Conservation (phyloP, 2,797 vertebrate genomes). For the Eutrigla gurnardus region DNA sequence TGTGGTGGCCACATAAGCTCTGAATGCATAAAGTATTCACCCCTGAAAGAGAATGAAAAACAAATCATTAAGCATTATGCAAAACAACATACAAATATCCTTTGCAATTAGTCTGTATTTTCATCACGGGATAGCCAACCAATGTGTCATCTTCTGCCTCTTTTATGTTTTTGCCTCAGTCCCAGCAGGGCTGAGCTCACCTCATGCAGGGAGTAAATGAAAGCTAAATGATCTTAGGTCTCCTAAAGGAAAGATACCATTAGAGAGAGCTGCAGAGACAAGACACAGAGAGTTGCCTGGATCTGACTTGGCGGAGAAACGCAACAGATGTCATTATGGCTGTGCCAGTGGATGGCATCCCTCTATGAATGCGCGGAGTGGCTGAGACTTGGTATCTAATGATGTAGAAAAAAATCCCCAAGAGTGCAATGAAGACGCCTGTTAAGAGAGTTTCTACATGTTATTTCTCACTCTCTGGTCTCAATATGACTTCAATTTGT, state of each 20-base stretch:
- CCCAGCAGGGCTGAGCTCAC: constrained; percentile 67
- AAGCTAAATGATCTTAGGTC: constrained; percentile 73
- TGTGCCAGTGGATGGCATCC: constrained; percentile 46
- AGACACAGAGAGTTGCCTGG: constrained; percentile 39
- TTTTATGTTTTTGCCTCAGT: constrained; percentile 55
- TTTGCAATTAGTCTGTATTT: constrained; percentile 67
- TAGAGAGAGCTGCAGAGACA: constrained; percentile 67
- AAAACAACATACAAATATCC: constrained; percentile 56
- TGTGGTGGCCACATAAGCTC: not conserved
- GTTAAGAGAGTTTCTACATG: constrained; percentile 52
- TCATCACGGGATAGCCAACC: constrained; percentile 56
- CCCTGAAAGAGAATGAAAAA: constrained; percentile 32
- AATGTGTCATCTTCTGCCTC: constrained; percentile 61
- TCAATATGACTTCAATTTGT: constrained; percentile 52
- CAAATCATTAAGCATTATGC: constrained; percentile 55
- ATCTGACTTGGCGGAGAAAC: constrained; percentile 58
- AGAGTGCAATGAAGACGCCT: constrained; percentile 50
- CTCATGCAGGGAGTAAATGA: constrained; percentile 78
- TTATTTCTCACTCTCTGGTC: constrained; percentile 37
- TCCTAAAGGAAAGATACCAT: constrained; percentile 69
- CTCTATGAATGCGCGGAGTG: constrained; percentile 44
- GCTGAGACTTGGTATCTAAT: constrained; percentile 67
- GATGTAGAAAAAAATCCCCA: constrained; percentile 67
- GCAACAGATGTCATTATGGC: constrained; percentile 74
- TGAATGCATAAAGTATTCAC: constrained; percentile 13